A percentile compares a stretch with the other conserved stretches of the same genome.
Conservation (phyloP, 2,888 invertebrate species). For the Ectemnius continuus region DNA sequence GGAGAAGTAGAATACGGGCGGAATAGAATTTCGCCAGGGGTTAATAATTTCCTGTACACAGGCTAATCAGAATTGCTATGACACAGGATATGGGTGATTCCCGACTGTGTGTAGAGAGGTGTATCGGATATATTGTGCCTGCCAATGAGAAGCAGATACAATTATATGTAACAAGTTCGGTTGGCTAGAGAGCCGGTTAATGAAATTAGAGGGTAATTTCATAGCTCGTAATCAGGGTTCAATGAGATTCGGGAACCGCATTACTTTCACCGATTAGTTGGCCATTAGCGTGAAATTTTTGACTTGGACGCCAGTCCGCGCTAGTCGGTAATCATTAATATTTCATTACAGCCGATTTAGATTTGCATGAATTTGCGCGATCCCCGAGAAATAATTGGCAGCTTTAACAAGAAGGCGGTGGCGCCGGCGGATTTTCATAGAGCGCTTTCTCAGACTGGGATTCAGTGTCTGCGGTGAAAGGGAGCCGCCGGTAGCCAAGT, state of each 20-base stretch:
- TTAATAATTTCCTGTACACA: constrained; percentile 53
- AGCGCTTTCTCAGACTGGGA: no score
- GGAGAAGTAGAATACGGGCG: constrained; percentile 32
- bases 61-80: constrained; percentile 44
- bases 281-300: no score
- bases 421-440: no score
- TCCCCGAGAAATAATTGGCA: no score
- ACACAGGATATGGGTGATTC: constrained; percentile 32
- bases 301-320: no score
- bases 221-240: constrained; percentile 13
- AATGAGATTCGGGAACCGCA: background rate
- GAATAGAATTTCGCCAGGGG: constrained; percentile 51
- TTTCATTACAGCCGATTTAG: no score
- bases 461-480: no score
- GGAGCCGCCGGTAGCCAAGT: background rate
- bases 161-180: constrained; percentile 7
- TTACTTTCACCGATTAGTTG: background rate
- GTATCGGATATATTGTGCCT: constrained; percentile 8
- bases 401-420: no score
- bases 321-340: no score
- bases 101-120: constrained; percentile 11
- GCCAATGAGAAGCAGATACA: constrained; percentile 31
- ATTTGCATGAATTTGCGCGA: no score
- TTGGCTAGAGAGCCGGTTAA: constrained; percentile 21
- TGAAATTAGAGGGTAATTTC: constrained; percentile 33